Conservation (phyloP, 1,140 invertebrate genomes). For the Ips nitidus region DNA sequence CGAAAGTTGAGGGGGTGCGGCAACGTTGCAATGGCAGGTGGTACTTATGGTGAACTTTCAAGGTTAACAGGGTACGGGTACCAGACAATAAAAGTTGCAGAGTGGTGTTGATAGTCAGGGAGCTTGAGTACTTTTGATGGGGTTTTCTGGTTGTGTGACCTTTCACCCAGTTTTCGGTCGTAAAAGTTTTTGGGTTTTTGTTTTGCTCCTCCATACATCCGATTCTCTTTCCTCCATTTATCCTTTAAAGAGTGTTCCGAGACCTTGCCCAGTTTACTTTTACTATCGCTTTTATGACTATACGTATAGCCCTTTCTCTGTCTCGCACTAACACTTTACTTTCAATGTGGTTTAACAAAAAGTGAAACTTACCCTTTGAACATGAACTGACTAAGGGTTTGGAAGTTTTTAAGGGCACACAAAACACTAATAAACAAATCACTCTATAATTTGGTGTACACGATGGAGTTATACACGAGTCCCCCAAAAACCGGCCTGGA, state of each 20-base stretch:
- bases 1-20: not conserved
- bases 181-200: constrained; percentile 35
- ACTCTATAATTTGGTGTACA: too few relatives aligned
- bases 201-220: constrained; percentile 50
- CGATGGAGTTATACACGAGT: too few relatives aligned
- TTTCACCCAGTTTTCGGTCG: constrained; percentile 23
- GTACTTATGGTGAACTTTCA: constrained; percentile 24
- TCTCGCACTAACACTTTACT: too few relatives aligned
- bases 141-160: not conserved
- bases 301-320: constrained; percentile 1
- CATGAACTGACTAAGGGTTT: too few relatives aligned
- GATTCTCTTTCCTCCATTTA: constrained; percentile 39
- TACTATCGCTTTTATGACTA: constrained; percentile 36
- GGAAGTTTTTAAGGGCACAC: too few relatives aligned
- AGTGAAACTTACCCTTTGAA: too few relatives aligned
- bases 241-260: constrained; percentile 34
- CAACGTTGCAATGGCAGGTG: constrained; percentile 30
- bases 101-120: not conserved
- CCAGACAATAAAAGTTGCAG: constrained; percentile 28
- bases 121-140: not conserved
- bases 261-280: constrained; percentile 33
- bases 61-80: constrained; percentile 24
- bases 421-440: too few relatives aligned
- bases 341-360: too few relatives aligned
- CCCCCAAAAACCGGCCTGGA: constrained; percentile 16